A percentile compares a stretch with the other conserved stretches of the same genome.
phyloP scores from a whole-genome alignment of 1,140 invertebrate species.

The Monochamus saltuarius region DNA sequence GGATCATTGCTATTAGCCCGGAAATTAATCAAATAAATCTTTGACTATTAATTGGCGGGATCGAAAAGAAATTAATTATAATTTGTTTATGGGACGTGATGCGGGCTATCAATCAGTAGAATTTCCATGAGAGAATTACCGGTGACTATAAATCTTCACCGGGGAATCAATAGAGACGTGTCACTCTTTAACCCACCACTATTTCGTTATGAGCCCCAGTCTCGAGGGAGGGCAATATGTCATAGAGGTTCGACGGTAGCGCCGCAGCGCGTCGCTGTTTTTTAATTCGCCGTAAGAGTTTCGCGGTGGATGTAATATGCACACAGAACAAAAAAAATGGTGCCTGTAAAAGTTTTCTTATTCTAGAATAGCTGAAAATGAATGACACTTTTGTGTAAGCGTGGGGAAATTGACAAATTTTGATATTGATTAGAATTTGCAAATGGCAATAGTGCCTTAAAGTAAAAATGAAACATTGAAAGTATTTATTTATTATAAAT shows the following conservation, averaged over 20 bases:
- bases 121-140: conserved; percentile 23
- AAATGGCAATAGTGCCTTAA: too few species aligned
- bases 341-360: too few species aligned
- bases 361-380: too few species aligned
- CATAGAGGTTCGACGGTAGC: conserved; percentile 10
- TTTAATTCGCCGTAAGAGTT: too few species aligned
- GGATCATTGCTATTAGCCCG: neutral
- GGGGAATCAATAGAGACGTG: conserved; percentile 28
- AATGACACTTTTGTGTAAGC: too few species aligned
- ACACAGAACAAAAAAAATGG: too few species aligned
- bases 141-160: conserved; percentile 23
- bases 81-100: conserved; percentile 28
- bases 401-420: too few species aligned
- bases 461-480: too few species aligned
- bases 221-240: conserved; percentile 25
- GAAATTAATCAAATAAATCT: conserved; percentile 11
- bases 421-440: too few species aligned
- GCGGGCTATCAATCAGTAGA: conserved; percentile 26
- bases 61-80: conserved; percentile 29
- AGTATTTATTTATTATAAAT: too few species aligned
- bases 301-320: too few species aligned
- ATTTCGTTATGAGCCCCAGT: conserved; percentile 16
- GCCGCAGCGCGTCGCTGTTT: too few species aligned
- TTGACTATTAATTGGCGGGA: conserved; percentile 1
- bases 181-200: conserved; percentile 22